Evolutionary conservation across 2,797 vertebrate genomes (phyloP).

Genomic region (Enteromius anoplus): DNA sequence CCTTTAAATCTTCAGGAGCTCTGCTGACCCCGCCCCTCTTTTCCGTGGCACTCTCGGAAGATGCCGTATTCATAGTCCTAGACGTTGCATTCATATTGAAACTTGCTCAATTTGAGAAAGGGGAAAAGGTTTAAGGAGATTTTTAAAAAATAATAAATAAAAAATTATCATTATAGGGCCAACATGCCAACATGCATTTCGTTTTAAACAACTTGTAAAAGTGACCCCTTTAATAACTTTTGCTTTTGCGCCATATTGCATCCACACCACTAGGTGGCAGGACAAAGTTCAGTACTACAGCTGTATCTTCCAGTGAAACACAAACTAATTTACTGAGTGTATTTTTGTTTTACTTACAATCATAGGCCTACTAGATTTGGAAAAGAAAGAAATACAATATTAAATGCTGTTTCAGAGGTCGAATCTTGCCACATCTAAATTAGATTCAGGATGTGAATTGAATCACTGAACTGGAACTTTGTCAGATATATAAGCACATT

Average conservation of each 20-base stretch:
- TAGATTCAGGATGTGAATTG: not conserved
- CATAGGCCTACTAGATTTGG: not conserved
- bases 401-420: not conserved
- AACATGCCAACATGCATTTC: no score
- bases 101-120: no score
- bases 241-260: not conserved
- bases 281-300: not conserved
- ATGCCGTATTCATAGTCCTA: no score
- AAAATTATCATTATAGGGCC: no score
- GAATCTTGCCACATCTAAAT: conserved; percentile 21
- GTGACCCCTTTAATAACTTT: not conserved
- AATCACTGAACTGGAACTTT: conserved; percentile 1
- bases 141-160: no score
- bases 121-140: no score
- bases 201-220: no score
- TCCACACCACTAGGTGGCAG: conserved; percentile 11
- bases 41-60: no score
- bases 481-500: conserved; percentile 17
- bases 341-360: not conserved
- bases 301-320: not conserved
- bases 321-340: not conserved
- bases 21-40: no score
- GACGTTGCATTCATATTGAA: no score
- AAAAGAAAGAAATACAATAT: not conserved
- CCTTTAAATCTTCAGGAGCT: no score